Evolutionary conservation across 2,113 vertebrate species (phyloP), one percentile per base, ranked within the genome.

Genomic region (Myrmophylax atrothorax): DNA sequence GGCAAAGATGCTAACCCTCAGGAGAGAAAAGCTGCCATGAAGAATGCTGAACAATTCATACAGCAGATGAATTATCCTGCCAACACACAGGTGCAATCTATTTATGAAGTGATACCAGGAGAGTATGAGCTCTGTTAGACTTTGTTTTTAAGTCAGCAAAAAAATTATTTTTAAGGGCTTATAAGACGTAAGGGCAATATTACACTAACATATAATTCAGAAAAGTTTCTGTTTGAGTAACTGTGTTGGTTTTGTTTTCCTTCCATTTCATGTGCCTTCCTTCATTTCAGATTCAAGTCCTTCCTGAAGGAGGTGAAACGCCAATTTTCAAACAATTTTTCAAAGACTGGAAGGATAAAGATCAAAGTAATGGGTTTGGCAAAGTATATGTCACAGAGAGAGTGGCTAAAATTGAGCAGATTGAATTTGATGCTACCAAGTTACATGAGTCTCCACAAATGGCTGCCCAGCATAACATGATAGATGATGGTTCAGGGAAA

Each of bases 321-420:
- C 98, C 99, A 73, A 98, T 98, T 94, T 99, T 99, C 96, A 99
- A 98, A 91, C 99, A 99, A 77, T 99, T 99, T 97, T 99, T 99
- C 97, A 97, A 91, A 66, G 96, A 98, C 94, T 99, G 99, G 99
- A 99, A 93, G 89, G 99, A 98, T 26, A 98, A 95, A 89, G 98
- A 99, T 93, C 98, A 99, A 97, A 99, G 98, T 1, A 96, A 98
- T 40, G 99, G 99, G 40, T 98, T 99, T 0, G 99, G 99, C 47
- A 98, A 98, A 96, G 98, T 99, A 0, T 98, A 96, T 22, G 98
- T 99, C 92, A 99, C 98, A 3, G 99, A 99, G 93, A 98, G 96
- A 88, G 98, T 99, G 67, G 99, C 99, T 53, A 98, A 58, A 44
- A 98, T 99, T 81, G 90, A 98, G 92, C 98, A 99, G 84, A 92